Conservation (phyloP, 2,797 vertebrate species). For the Corythornis leucogaster region DNA sequence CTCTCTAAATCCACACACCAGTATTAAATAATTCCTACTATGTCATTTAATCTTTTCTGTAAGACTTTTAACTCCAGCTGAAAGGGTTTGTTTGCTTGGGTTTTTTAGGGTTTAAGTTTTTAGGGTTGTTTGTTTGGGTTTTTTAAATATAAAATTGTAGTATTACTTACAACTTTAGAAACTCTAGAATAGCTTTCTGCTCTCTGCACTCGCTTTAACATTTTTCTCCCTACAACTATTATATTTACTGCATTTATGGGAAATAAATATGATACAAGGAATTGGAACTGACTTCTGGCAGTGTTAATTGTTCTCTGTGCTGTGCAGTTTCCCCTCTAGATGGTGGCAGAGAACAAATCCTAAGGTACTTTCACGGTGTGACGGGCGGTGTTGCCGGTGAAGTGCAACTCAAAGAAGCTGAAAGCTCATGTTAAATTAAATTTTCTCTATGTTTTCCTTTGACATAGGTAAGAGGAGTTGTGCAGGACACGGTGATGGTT, state of each 20-base stretch:
- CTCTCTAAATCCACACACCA: background rate
- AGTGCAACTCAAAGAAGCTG: background rate
- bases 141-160: background rate
- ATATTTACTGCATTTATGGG: background rate
- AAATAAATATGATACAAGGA: background rate
- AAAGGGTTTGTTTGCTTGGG: background rate
- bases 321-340: slow-evolving; percentile 57
- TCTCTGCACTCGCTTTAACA: background rate
- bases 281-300: background rate
- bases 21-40: background rate
- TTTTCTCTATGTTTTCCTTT: background rate
- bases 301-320: background rate
- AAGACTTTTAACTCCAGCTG: background rate
- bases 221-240: background rate
- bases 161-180: background rate
- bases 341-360: slow-evolving; percentile 65
- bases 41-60: background rate
- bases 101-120: background rate
- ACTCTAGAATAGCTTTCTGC: background rate
- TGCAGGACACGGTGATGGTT: background rate
- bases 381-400: background rate
- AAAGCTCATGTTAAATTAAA: background rate
- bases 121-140: background rate
- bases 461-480: background rate
- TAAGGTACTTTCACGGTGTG: background rate